These are phyloP conservation scores for Prosapia bicincta DNA, from an alignment of 2,888 invertebrate species.

Conservation along the genomic window DNA sequence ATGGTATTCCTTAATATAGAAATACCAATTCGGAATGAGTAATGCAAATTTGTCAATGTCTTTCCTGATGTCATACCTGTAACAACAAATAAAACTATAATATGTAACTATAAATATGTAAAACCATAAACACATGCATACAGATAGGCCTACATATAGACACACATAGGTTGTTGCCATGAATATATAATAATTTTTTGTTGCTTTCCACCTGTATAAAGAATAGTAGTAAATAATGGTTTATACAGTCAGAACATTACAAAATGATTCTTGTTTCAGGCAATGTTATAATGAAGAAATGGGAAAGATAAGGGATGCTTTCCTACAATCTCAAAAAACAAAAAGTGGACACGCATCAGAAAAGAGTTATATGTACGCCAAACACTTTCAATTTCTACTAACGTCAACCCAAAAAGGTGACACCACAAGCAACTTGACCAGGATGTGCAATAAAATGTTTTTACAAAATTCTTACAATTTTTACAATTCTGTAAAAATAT, in stretches of 20 bases:
- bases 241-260: too few species aligned
- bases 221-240: too few species aligned
- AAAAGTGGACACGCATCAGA: not conserved
- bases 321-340: not conserved
- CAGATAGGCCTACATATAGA: too few species aligned
- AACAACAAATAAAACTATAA: too few species aligned
- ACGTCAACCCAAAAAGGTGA: not conserved
- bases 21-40: not conserved
- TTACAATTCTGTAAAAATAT: too few species aligned
- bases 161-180: too few species aligned
- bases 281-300: not conserved
- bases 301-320: not conserved
- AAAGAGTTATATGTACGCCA: not conserved
- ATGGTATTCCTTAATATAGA: not conserved
- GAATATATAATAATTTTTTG: too few species aligned
- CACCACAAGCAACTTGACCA: not conserved
- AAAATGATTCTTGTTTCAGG: not conserved
- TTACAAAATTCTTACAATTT: too few species aligned
- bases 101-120: too few species aligned
- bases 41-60: not conserved
- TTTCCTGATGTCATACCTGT: not conserved
- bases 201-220: too few species aligned
- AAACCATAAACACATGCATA: too few species aligned
- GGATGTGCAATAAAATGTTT: too few species aligned
- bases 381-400: not conserved